Percentiles rank a stretch among this genome's conserved stretches.
Evolutionary conservation across 2,888 invertebrate species (phyloP).

Genomic region (Papilio demoleus): DNA sequence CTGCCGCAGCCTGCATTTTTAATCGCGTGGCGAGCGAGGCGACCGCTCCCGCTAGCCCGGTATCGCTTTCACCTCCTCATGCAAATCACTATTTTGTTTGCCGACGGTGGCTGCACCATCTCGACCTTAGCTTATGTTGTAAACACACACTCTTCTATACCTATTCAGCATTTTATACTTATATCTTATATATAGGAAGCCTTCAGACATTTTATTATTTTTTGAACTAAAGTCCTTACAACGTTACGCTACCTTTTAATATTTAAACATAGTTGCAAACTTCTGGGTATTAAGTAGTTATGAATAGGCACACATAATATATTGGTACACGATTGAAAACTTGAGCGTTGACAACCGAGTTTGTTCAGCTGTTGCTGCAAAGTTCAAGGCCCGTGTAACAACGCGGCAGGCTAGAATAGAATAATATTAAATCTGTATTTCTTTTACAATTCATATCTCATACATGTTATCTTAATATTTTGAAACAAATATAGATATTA

Average conservation of each 20-base stretch:
- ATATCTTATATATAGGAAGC: constrained; percentile 31
- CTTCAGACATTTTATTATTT: neutral
- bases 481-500: neutral
- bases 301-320: constrained; percentile 19
- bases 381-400: constrained; percentile 76
- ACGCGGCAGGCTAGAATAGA: constrained; percentile 43
- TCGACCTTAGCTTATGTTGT: constrained; percentile 69
- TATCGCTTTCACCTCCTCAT: constrained; percentile 63
- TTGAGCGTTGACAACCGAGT: constrained; percentile 54
- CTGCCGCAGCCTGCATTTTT: constrained; percentile 80
- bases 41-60: constrained; percentile 65
- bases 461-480: neutral
- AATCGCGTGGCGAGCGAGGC: constrained; percentile 77
- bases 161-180: constrained; percentile 45
- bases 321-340: constrained; percentile 19
- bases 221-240: neutral
- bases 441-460: neutral
- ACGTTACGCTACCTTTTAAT: neutral
- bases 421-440: constrained; percentile 12
- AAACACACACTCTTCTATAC: constrained; percentile 53
- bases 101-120: constrained; percentile 75
- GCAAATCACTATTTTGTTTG: constrained; percentile 81
- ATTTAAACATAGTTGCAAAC: constrained; percentile 9
- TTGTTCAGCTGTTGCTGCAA: constrained; percentile 65
- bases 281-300: constrained; percentile 33